Evolutionary conservation across 2,113 vertebrate genomes (phyloP).

Genomic region (Tragelaphus scriptus): DNA sequence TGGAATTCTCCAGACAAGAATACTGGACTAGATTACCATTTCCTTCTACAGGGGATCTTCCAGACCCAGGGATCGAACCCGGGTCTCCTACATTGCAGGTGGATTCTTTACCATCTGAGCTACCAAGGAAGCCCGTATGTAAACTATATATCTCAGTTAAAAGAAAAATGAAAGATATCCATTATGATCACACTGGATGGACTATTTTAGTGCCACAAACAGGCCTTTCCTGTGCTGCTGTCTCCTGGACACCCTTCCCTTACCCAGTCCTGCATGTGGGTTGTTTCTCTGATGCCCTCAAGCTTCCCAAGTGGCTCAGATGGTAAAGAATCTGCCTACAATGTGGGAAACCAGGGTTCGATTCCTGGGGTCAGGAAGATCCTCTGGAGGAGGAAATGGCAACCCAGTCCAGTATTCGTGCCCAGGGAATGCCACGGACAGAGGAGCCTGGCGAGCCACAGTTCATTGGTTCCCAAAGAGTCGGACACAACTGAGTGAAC

Average conservation of each 20-base stretch:
- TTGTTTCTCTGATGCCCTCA: neutral
- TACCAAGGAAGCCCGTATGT: neutral
- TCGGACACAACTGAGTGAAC: neutral
- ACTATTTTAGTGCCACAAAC: neutral
- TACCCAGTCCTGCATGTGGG: neutral
- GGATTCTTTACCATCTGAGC: neutral
- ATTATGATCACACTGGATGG: too few relatives aligned
- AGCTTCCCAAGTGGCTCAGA: neutral
- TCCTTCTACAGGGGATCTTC: neutral
- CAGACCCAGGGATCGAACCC: neutral
- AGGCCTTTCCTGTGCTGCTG: rapidly evolving
- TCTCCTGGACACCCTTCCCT: neutral
- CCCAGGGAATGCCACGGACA: neutral
- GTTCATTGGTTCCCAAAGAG: neutral
- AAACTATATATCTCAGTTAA: neutral
- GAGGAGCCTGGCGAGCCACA: neutral
- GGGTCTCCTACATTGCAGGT: neutral
- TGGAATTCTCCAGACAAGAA: neutral
- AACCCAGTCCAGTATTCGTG: neutral
- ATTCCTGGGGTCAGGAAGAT: neutral
- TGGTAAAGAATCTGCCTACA: neutral
- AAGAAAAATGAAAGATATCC: neutral
- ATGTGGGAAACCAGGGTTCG: neutral
- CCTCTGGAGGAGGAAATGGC: neutral
- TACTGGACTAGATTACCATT: neutral